Conservation (phyloP, 2,113 vertebrate species). For the Psephotus haematonotus region DNA sequence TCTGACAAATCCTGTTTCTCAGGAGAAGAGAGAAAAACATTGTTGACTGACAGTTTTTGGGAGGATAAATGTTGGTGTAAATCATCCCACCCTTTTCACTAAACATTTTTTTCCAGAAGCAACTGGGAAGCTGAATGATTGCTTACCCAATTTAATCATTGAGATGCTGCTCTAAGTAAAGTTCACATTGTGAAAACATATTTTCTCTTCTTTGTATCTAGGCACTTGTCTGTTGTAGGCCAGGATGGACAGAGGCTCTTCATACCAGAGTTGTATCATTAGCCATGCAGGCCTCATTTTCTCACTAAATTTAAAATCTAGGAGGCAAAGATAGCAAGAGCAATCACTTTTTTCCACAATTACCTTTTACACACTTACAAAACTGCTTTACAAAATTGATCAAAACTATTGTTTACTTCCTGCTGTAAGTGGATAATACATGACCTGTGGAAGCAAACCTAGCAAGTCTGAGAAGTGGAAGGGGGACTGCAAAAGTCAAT, state of each 20-base stretch:
- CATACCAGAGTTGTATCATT: neutral
- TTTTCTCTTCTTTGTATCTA: neutral
- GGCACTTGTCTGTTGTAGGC: neutral
- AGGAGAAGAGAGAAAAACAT: slow-evolving; percentile 35
- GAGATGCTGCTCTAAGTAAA: neutral
- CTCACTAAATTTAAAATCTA: neutral
- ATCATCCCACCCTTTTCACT: neutral
- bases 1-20: slow-evolving; percentile 52
- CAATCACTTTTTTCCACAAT: neutral
- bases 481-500: neutral
- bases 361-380: neutral
- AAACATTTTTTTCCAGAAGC: neutral
- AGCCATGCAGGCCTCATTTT: neutral
- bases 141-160: neutral
- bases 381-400: neutral
- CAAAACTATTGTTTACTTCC: neutral
- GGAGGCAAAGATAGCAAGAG: neutral
- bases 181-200: neutral
- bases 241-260: neutral
- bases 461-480: neutral
- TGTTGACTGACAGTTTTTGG: neutral
- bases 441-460: neutral
- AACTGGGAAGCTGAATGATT: neutral
- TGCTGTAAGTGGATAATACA: fast-evolving
- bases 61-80: neutral